These are phyloP conservation scores for Euspilapteryx auroguttella DNA, from an alignment of 2,888 invertebrate species.

Conservation along the genomic window DNA sequence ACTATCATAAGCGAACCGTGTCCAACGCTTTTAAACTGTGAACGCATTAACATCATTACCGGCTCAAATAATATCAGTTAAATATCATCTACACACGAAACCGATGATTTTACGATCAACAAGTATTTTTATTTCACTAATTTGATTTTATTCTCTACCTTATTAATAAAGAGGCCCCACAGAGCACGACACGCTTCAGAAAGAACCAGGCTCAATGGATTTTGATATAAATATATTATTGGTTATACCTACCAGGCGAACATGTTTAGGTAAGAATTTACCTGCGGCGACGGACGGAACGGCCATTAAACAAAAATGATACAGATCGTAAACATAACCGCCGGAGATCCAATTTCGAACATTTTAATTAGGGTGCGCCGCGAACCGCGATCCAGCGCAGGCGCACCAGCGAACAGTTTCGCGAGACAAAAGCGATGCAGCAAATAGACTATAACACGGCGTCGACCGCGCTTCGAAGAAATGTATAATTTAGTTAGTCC, in stretches of 20 bases:
- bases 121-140: no score
- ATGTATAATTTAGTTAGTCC: no score
- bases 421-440: slow-evolving; percentile 16
- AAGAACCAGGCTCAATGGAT: no score
- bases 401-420: slow-evolving; percentile 20
- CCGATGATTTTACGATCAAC: slow-evolving; percentile 2
- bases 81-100: slow-evolving; percentile 17
- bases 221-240: no score
- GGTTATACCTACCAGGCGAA: slow-evolving; percentile 1
- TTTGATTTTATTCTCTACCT: no score
- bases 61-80: slow-evolving; percentile 4
- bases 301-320: slow-evolving; percentile 54
- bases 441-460: slow-evolving; percentile 8
- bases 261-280: slow-evolving; percentile 8
- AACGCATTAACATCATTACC: slow-evolving; percentile 23
- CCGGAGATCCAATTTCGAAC: slow-evolving; percentile 36
- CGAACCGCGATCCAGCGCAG: slow-evolving; percentile 2
- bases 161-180: no score
- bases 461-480: slow-evolving; percentile 21
- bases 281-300: slow-evolving; percentile 21
- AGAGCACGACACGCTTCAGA: no score
- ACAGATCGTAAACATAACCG: slow-evolving; percentile 32
- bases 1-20: slow-evolving; percentile 34
- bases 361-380: slow-evolving; percentile 44
- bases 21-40: slow-evolving; percentile 30